Evolutionary conservation across 1,140 invertebrate species (phyloP).

Genomic region (Ctenoplectra terminalis): DNA sequence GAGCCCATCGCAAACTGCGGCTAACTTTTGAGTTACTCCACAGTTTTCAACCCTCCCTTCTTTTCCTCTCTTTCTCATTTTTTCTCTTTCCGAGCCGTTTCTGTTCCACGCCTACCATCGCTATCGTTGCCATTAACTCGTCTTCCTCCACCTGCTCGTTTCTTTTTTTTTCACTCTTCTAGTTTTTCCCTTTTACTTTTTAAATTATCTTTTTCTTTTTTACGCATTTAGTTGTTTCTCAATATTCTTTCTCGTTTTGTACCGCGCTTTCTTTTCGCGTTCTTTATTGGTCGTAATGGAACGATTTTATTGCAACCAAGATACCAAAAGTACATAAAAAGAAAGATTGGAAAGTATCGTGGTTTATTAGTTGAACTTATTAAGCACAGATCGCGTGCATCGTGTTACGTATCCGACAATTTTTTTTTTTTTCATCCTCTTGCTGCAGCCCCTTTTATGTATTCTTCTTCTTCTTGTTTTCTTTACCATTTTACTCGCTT

Average conservation of each 20-base stretch:
- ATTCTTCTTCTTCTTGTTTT: neutral
- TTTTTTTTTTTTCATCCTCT: neutral
- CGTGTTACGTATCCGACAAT: neutral
- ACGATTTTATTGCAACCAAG: neutral
- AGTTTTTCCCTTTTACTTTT: too few species aligned
- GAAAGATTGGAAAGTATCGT: neutral
- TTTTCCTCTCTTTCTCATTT: neutral
- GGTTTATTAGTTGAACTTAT: neutral
- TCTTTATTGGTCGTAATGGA: neutral
- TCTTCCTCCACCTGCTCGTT: neutral
- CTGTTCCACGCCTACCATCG: neutral
- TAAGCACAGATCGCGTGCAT: neutral
- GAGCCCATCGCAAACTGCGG: conserved; percentile 65
- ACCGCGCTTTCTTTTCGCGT: neutral
- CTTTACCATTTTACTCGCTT: too few species aligned
- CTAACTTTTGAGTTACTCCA: conserved; percentile 71
- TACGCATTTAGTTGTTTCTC: neutral
- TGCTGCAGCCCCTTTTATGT: neutral
- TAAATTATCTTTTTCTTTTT: too few species aligned
- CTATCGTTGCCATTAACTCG: conserved; percentile 11
- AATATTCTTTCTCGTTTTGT: neutral
- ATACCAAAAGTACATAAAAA: neutral
- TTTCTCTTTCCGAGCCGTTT: neutral
- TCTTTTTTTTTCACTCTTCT: too few species aligned
- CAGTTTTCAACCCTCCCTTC: conserved; percentile 52